phyloP scores from a whole-genome alignment of 2,888 invertebrate species.

The Agriopis leucophaearia region DNA sequence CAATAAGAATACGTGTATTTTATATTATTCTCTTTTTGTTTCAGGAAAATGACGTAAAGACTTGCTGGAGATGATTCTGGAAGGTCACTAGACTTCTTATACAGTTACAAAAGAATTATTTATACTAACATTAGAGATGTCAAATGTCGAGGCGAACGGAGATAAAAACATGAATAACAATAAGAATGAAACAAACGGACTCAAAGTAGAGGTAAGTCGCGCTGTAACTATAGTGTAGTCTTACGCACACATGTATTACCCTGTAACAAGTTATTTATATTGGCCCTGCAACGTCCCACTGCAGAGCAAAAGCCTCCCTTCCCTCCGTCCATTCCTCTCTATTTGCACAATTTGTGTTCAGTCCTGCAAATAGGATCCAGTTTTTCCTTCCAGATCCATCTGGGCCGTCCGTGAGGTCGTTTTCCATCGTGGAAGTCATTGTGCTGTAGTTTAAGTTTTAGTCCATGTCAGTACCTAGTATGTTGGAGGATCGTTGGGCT shows the following conservation, averaged over 20 bases:
- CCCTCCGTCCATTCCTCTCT: too few relatives aligned
- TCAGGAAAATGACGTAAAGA: slow-evolving; percentile 32
- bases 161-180: slow-evolving; percentile 73
- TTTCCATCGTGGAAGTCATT: too few relatives aligned
- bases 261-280: not conserved
- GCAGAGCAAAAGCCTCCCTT: too few relatives aligned
- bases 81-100: slow-evolving; percentile 25
- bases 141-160: slow-evolving; percentile 62
- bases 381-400: too few relatives aligned
- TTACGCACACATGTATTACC: not conserved
- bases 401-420: too few relatives aligned
- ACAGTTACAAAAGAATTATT: slow-evolving; percentile 5
- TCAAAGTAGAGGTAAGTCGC: slow-evolving; percentile 62
- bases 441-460: too few relatives aligned
- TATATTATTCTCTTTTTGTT: slow-evolving; percentile 39
- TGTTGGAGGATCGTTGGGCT: too few relatives aligned
- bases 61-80: slow-evolving; percentile 29
- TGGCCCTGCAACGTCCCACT: too few relatives aligned
- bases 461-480: too few relatives aligned
- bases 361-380: too few relatives aligned
- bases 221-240: not conserved
- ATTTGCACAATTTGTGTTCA: too few relatives aligned
- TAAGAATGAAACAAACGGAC: slow-evolving; percentile 58
- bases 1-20: not conserved
- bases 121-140: slow-evolving; percentile 54